These are phyloP conservation scores for Papilio polytes DNA, from an alignment of 1,140 invertebrate species.

Conservation along the genomic window DNA sequence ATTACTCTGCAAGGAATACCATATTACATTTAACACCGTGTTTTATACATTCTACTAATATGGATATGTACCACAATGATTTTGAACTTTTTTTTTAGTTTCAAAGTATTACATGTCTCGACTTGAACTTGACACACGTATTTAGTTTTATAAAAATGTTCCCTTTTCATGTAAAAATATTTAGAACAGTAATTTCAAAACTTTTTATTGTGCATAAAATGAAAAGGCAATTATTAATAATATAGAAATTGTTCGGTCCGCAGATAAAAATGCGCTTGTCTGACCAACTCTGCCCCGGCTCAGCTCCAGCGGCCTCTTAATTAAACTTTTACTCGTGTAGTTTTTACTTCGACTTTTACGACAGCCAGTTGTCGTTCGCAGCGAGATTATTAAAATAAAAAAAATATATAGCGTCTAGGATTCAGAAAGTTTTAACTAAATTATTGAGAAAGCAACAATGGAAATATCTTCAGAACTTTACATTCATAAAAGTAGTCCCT, in stretches of 20 bases:
- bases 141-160: too few relatives aligned
- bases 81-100: neutral
- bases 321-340: constrained; percentile 2
- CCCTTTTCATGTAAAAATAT: too few relatives aligned
- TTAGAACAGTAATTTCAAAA: too few relatives aligned
- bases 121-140: too few relatives aligned
- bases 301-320: neutral
- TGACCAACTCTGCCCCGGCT: neutral
- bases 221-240: neutral
- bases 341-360: constrained; percentile 8
- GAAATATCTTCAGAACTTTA: too few relatives aligned
- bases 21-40: neutral
- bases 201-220: too few relatives aligned
- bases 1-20: constrained; percentile 1
- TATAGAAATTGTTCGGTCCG: neutral
- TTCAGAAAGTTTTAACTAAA: neutral
- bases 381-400: constrained; percentile 5
- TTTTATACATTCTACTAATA: neutral
- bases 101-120: neutral
- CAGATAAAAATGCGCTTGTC: neutral
- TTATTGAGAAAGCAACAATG: neutral
- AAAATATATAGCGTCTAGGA: neutral
- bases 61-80: neutral
- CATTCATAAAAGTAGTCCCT: too few relatives aligned
- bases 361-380: constrained; percentile 1